These are phyloP conservation scores for Chelon labrosus DNA, from an alignment of 2,797 vertebrate species.

Conservation along the genomic window DNA sequence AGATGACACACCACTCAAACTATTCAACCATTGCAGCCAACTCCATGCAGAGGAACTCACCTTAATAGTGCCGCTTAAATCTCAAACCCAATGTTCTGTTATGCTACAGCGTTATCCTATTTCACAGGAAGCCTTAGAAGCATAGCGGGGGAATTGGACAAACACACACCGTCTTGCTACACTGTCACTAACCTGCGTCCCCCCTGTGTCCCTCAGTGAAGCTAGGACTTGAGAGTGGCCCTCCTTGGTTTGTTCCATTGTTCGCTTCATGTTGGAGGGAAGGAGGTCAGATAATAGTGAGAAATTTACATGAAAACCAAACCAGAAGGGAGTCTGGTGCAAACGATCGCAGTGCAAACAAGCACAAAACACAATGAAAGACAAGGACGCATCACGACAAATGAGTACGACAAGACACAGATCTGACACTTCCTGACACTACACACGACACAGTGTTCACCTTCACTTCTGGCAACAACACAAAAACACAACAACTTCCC, in stretches of 20 bases:
- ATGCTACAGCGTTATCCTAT: conserved; percentile 16
- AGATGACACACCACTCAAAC: conserved; percentile 24
- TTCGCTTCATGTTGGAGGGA: conserved; percentile 75
- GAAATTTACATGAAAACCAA: conserved; percentile 49
- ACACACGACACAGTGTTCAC: conserved; percentile 1
- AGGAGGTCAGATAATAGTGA: conserved; percentile 74
- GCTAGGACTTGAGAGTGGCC: conserved; percentile 67
- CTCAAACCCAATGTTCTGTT: conserved; percentile 34
- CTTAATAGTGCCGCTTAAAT: conserved; percentile 48
- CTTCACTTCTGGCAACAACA: conserved; percentile 1
- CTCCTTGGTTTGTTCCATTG: conserved; percentile 69
- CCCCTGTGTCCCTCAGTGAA: conserved; percentile 68
- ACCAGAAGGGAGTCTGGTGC: conserved; percentile 51
- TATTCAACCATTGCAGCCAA: conserved; percentile 6
- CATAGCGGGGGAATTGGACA: conserved; percentile 42
- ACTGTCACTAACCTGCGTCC: conserved; percentile 78
- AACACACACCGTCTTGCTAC: conserved; percentile 70
- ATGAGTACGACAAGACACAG: conserved; percentile 10
- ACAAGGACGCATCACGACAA: neutral
- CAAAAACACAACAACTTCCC: conserved; percentile 38
- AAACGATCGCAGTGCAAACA: conserved; percentile 36
- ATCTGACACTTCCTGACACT: neutral
- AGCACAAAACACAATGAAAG: conserved; percentile 30
- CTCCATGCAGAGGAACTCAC: conserved; percentile 40
- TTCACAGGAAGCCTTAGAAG: conserved; percentile 39